Percentiles rank a stretch among this genome's conserved stretches.
Conservation (phyloP, 2,888 invertebrate species). For the Peribatodes rhomboidaria region DNA sequence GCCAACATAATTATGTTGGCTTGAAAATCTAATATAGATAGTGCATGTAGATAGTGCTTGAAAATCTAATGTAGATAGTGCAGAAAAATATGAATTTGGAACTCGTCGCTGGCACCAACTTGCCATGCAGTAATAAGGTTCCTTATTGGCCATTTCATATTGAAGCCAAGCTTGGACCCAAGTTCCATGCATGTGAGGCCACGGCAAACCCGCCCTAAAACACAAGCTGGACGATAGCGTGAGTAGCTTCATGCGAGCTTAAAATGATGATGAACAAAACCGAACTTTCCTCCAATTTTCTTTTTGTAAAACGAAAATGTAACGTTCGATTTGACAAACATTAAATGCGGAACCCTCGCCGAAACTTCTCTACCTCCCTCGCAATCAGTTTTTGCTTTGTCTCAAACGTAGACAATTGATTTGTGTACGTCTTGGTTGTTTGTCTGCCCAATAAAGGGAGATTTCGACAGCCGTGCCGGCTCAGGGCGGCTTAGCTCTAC, state of each 20-base stretch:
- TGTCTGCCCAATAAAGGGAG: slow-evolving; percentile 72
- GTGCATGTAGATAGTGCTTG: too few relatives aligned
- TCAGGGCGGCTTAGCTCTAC: slow-evolving; percentile 45
- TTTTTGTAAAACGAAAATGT: background rate
- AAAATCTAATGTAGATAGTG: too few relatives aligned
- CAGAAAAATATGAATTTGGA: too few relatives aligned
- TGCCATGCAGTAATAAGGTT: too few relatives aligned
- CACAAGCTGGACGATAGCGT: too few relatives aligned
- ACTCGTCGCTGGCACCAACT: too few relatives aligned
- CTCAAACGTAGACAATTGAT: slow-evolving; percentile 71
- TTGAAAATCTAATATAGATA: too few relatives aligned
- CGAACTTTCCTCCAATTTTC: background rate
- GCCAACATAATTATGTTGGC: too few relatives aligned
- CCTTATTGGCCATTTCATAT: too few relatives aligned
- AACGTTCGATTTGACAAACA: background rate
- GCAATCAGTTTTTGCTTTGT: slow-evolving; percentile 51
- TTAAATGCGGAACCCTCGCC: slow-evolving; percentile 10
- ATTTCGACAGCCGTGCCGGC: slow-evolving; percentile 64
- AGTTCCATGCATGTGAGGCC: too few relatives aligned
- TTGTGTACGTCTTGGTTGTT: slow-evolving; percentile 68
- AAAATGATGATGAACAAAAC: background rate
- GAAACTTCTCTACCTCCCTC: slow-evolving; percentile 13
- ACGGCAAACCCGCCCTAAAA: too few relatives aligned
- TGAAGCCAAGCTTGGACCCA: too few relatives aligned
- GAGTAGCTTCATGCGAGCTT: background rate